Conservation (phyloP, 2,797 vertebrate species). For the Novumbra hubbsi region DNA sequence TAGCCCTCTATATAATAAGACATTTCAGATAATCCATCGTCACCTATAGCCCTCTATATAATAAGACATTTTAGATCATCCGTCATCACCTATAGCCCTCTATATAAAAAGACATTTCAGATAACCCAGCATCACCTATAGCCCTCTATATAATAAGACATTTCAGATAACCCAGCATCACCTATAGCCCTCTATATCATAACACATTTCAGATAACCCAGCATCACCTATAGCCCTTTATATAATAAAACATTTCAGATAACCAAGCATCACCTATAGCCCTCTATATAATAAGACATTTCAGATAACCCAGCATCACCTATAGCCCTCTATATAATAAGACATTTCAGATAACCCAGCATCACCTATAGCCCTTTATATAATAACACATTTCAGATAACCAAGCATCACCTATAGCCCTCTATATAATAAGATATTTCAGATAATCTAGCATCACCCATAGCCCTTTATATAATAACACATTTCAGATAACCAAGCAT, state of each 20-base stretch:
- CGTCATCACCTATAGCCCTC: not conserved
- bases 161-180: slow-evolving; percentile 4
- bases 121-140: not conserved
- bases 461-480: not conserved
- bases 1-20: not conserved
- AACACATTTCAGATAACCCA: slow-evolving; percentile 6
- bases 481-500: slow-evolving; percentile 5
- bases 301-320: slow-evolving; percentile 1
- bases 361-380: not conserved
- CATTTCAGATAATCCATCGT: slow-evolving; percentile 3
- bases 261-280: not conserved
- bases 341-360: slow-evolving; percentile 6
- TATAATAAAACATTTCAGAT: slow-evolving; percentile 9
- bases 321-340: not conserved
- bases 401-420: not conserved
- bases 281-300: slow-evolving; percentile 3
- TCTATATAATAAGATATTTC: slow-evolving; percentile 3
- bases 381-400: slow-evolving; percentile 9
- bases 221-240: not conserved
- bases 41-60: not conserved
- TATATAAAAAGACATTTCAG: slow-evolving; percentile 8
- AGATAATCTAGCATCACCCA: not conserved
- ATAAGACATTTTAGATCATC: slow-evolving; percentile 6
- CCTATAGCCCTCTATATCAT: not conserved
- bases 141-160: not conserved